phyloP scores from a whole-genome alignment of 35 echinoderm and acorn worm genomes.

The Heliocidaris tuberculata region DNA sequence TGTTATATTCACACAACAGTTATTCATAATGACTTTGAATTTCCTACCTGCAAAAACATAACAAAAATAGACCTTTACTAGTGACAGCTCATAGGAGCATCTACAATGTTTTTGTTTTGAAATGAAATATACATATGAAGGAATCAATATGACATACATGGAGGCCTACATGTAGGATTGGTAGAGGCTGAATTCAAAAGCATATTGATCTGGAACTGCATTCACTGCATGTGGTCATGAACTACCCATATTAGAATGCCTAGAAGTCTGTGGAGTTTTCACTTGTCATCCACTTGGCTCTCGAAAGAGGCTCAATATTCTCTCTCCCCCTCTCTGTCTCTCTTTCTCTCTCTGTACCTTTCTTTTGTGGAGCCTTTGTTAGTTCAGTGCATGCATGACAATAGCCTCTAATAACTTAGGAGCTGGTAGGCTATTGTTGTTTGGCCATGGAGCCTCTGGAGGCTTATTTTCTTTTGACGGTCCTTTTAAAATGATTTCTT shows the following conservation, averaged over 20 bases:
- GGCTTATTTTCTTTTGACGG: neutral
- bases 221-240: neutral
- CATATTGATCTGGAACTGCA: neutral
- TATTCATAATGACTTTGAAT: too few relatives aligned
- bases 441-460: neutral
- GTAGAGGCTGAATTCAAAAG: neutral
- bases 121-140: neutral
- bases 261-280: neutral
- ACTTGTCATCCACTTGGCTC: neutral
- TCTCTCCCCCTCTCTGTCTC: neutral
- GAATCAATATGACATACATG: neutral
- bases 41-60: too few relatives aligned
- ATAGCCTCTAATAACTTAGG: neutral
- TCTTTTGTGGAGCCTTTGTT: neutral
- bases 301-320: neutral
- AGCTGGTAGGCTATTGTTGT: slow-evolving; percentile 6
- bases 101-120: too few relatives aligned
- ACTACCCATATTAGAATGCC: neutral
- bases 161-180: neutral
- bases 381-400: slow-evolving; percentile 1
- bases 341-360: neutral
- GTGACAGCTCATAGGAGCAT: neutral
- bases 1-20: too few relatives aligned
- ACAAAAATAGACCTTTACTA: neutral
- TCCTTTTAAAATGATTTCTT: neutral